A percentile compares a stretch with the other conserved stretches of the same genome.
phyloP scores from a whole-genome alignment of 2,113 vertebrate species.

The Choloepus hoffmanni region DNA sequence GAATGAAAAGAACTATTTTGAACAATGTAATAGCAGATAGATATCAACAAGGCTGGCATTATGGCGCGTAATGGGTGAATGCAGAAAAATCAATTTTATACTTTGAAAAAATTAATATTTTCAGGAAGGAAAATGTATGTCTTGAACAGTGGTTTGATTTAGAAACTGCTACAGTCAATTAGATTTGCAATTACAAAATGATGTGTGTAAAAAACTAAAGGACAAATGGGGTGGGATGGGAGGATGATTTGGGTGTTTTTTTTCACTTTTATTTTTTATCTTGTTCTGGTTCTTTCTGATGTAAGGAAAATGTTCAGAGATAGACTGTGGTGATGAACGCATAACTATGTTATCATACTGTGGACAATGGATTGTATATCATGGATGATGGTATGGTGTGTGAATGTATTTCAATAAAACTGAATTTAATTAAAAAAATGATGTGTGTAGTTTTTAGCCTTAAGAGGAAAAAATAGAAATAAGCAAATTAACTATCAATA shows the following conservation, averaged over 20 bases:
- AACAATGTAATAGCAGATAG: not conserved
- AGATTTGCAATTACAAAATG: not conserved
- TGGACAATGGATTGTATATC: too few relatives aligned
- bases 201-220: not conserved
- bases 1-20: not conserved
- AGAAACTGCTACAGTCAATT: not conserved
- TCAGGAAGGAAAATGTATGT: constrained; percentile 35
- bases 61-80: not conserved
- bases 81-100: constrained; percentile 26
- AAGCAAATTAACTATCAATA: not conserved
- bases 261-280: too few relatives aligned
- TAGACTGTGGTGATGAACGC: too few relatives aligned
- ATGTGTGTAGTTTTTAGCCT: not conserved
- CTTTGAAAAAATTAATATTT: constrained; percentile 28
- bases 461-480: not conserved
- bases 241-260: too few relatives aligned
- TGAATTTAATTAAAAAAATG: too few relatives aligned
- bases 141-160: not conserved
- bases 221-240: too few relatives aligned
- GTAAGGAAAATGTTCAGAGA: too few relatives aligned
- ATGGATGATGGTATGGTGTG: too few relatives aligned
- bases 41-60: not conserved
- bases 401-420: too few relatives aligned
- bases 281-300: too few relatives aligned
- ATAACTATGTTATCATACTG: too few relatives aligned